phyloP scores from a whole-genome alignment of 2,797 vertebrate genomes.

The Pteronotus mesoamericanus region DNA sequence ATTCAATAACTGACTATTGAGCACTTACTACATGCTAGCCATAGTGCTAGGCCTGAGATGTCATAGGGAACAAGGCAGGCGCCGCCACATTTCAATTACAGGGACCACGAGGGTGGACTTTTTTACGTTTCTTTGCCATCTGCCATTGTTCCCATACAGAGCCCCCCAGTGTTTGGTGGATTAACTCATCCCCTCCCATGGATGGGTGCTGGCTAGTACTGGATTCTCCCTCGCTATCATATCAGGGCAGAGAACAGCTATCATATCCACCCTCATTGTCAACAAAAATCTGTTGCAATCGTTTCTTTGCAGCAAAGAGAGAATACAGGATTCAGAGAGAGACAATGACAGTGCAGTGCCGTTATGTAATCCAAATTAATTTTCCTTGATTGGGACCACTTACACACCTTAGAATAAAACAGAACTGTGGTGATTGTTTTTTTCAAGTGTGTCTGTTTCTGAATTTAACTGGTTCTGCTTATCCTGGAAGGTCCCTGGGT shows the following conservation, averaged over 20 bases:
- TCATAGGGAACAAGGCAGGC: not conserved
- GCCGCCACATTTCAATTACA: not conserved
- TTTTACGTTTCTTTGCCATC: not conserved
- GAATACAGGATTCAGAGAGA: not conserved
- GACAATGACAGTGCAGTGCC: not conserved
- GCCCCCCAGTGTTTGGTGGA: not conserved
- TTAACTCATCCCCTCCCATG: not conserved
- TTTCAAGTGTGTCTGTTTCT: not conserved
- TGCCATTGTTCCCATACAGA: not conserved
- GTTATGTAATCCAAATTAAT: slow-evolving; percentile 23
- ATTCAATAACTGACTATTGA: not conserved
- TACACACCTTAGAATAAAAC: not conserved
- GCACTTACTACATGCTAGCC: not conserved
- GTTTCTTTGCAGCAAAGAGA: not conserved
- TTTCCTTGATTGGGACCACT: not conserved
- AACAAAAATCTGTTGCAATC: not conserved
- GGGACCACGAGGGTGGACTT: not conserved
- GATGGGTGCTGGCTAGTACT: not conserved
- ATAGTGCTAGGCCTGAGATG: not conserved
- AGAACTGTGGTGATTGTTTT: not conserved
- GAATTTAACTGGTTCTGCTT: not conserved
- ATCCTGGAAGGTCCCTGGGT: not conserved
- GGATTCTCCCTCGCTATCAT: not conserved
- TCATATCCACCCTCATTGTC: not conserved
- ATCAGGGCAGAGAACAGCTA: slow-evolving; percentile 24